These are phyloP conservation scores for Anarrhichthys ocellatus DNA, from an alignment of 2,113 vertebrate genomes.

Conservation along the genomic window DNA sequence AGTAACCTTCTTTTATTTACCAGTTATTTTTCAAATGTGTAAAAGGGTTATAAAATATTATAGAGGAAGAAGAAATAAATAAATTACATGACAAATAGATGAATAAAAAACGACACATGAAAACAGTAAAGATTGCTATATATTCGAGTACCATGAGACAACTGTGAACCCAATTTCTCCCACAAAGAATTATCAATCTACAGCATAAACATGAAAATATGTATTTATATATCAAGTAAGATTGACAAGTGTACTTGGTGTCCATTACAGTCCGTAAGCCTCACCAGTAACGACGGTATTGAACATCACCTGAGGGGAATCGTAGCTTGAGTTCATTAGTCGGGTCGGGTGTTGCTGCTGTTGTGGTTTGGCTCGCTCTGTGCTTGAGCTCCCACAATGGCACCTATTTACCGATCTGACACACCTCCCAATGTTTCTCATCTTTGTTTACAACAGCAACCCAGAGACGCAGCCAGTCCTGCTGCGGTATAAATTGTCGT, in stretches of 20 bases:
- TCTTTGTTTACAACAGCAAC: slow-evolving; percentile 53
- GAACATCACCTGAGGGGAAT: not conserved
- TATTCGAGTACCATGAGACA: not conserved
- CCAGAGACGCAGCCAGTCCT: slow-evolving; percentile 1
- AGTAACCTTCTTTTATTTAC: not conserved
- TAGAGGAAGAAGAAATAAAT: not conserved
- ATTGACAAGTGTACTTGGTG: too few species aligned
- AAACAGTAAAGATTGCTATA: not conserved
- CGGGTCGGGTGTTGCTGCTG: slow-evolving; percentile 33
- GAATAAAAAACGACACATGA: not conserved
- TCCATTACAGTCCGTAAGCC: not conserved
- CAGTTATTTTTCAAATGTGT: not conserved
- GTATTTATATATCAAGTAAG: too few species aligned
- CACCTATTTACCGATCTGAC: slow-evolving; percentile 32
- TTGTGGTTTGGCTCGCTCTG: slow-evolving; percentile 44
- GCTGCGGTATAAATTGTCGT: slow-evolving; percentile 5
- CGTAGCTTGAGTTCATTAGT: slow-evolving; percentile 3
- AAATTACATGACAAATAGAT: not conserved
- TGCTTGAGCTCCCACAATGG: slow-evolving; percentile 10
- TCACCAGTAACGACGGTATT: not conserved
- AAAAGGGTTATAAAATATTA: not conserved
- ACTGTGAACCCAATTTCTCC: not conserved
- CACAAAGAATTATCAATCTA: not conserved
- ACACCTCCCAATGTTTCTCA: slow-evolving; percentile 34
- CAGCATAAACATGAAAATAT: not conserved